phyloP scores from a whole-genome alignment of 2,113 vertebrate species.

The Eurypyga helias region DNA sequence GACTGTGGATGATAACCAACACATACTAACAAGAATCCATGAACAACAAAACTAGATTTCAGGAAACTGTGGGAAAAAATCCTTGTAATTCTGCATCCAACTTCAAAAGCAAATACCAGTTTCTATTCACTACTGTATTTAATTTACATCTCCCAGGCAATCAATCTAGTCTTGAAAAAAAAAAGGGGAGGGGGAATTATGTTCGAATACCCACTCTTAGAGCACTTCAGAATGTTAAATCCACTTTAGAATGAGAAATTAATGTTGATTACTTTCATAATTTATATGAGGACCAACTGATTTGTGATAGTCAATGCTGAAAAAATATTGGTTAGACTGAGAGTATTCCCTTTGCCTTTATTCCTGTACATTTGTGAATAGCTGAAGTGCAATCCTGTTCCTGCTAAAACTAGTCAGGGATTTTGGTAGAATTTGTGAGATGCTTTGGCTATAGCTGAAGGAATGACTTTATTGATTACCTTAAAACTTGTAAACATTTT shows the following conservation, averaged over 20 bases:
- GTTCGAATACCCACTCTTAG: neutral
- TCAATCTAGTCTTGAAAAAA: neutral
- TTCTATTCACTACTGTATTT: neutral
- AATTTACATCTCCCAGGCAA: neutral
- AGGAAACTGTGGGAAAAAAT: neutral
- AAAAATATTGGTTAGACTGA: neutral
- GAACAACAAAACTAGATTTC: neutral
- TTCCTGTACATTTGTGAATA: neutral
- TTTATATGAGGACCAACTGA: neutral
- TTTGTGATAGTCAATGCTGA: neutral
- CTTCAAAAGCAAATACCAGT: neutral
- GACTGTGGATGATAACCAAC: neutral
- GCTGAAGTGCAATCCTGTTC: neutral
- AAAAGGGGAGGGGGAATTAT: neutral
- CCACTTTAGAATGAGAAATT: neutral
- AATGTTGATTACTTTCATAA: neutral
- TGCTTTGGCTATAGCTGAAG: neutral
- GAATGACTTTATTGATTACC: neutral
- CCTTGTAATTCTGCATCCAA: neutral
- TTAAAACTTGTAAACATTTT: neutral
- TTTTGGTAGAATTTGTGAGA: neutral
- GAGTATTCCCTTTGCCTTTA: neutral
- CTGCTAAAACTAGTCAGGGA: neutral
- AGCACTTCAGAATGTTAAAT: neutral
- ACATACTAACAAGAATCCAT: neutral